Percentiles rank a stretch among this genome's conserved stretches.
Conservation (phyloP, 1,140 invertebrate species). For the Anthonomus grandis region DNA sequence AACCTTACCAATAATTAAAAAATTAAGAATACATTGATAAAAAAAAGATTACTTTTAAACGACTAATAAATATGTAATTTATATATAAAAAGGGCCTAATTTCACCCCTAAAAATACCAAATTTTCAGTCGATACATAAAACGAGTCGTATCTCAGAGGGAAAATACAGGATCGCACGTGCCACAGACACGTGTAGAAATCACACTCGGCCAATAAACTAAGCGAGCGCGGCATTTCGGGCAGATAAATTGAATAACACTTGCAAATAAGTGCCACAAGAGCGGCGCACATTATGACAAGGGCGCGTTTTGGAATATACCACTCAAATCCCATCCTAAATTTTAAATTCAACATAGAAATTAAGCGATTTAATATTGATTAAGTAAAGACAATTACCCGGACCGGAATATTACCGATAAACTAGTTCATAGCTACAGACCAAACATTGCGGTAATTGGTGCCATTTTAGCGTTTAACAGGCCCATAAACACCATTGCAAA, state of each 20-base stretch:
- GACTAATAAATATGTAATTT: no score
- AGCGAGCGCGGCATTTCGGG: constrained; percentile 42
- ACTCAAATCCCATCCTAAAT: not conserved
- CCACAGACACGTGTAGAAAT: constrained; percentile 46
- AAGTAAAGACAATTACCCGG: constrained; percentile 19
- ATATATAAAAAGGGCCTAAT: no score
- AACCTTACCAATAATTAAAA: no score
- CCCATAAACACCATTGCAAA: constrained; percentile 46
- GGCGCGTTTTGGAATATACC: constrained; percentile 29
- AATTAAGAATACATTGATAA: no score
- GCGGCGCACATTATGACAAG: constrained; percentile 37
- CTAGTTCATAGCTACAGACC: constrained; percentile 43
- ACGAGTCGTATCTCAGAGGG: no score
- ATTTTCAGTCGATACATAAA: no score
- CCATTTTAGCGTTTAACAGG: constrained; percentile 40
- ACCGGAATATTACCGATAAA: constrained; percentile 42
- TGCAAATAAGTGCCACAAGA: constrained; percentile 44
- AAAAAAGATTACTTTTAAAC: no score
- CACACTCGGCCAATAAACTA: constrained; percentile 46
- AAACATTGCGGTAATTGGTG: constrained; percentile 42
- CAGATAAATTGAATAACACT: constrained; percentile 49
- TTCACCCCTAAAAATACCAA: no score
- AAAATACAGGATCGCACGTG: constrained; percentile 35
- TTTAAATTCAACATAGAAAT: not conserved
- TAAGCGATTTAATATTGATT: not conserved